These are phyloP conservation scores for Drosophila atroscutellata DNA, from an alignment of 2,888 invertebrate species.

Conservation along the genomic window DNA sequence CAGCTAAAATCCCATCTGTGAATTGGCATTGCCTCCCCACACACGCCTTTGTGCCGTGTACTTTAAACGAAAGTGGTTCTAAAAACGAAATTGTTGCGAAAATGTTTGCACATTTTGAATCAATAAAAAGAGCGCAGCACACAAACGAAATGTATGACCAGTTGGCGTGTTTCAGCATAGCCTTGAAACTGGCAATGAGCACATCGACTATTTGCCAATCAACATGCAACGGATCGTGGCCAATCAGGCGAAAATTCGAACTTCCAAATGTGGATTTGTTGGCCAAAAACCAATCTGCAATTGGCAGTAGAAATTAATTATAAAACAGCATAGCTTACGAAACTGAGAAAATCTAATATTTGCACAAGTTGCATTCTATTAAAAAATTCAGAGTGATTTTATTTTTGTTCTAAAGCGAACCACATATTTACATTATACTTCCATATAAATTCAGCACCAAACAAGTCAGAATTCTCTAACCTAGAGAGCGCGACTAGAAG, in stretches of 20 bases:
- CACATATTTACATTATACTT: not conserved
- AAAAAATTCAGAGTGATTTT: not conserved
- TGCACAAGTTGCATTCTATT: not conserved
- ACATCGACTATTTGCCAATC: conserved; percentile 54
- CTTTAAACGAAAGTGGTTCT: conserved; percentile 77
- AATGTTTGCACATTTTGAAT: conserved; percentile 81
- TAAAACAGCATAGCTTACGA: not conserved
- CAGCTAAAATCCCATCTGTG: conserved; percentile 28
- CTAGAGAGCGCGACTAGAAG: not conserved
- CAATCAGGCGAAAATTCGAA: conserved; percentile 48
- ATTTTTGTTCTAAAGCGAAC: not conserved
- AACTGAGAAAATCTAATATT: conserved; percentile 8
- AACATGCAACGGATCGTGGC: conserved; percentile 53
- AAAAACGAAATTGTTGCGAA: conserved; percentile 78
- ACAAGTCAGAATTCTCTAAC: not conserved
- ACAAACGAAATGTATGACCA: conserved; percentile 54
- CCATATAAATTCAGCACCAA: not conserved
- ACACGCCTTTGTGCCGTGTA: conserved; percentile 34
- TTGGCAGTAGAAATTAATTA: conserved; percentile 7
- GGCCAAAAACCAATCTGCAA: conserved; percentile 7
- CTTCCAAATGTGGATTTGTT: conserved; percentile 1
- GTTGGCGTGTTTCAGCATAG: conserved; percentile 62
- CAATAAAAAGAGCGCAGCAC: conserved; percentile 58
- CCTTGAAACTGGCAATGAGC: conserved; percentile 52
- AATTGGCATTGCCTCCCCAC: not conserved